phyloP scores from a whole-genome alignment of 2,888 invertebrate species.

The Dasysyrphus albostriatus region DNA sequence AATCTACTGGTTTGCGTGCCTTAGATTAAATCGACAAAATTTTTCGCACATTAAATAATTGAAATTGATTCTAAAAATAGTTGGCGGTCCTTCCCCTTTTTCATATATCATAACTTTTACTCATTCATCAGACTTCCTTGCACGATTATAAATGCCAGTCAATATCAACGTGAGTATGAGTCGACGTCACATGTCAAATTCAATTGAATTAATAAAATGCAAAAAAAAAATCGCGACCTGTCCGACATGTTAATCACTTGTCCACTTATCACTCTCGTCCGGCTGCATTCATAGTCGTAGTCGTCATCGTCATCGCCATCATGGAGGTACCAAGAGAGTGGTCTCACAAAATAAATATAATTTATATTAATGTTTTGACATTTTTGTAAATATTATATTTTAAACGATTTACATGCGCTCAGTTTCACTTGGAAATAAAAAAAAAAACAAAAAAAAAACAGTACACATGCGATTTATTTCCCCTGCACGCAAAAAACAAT shows the following conservation, averaged over 20 bases:
- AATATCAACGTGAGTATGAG: slow-evolving; percentile 9
- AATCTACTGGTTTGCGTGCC: no score
- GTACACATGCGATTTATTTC: slow-evolving; percentile 1
- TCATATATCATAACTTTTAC: background rate
- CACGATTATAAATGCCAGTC: slow-evolving; percentile 17
- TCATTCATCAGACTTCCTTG: background rate
- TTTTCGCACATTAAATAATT: no score
- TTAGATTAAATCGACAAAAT: no score
- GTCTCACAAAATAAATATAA: background rate
- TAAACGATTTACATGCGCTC: slow-evolving; percentile 63
- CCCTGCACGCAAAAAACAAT: slow-evolving; percentile 9
- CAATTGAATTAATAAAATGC: slow-evolving; percentile 19
- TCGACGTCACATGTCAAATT: slow-evolving; percentile 37
- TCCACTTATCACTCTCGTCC: slow-evolving; percentile 58
- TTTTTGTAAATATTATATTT: slow-evolving; percentile 54
- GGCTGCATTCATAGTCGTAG: slow-evolving; percentile 10
- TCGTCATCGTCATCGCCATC: slow-evolving; percentile 3
- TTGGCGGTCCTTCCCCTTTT: background rate
- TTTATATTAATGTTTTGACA: slow-evolving; percentile 26
- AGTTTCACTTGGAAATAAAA: slow-evolving; percentile 31
- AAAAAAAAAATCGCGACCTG: slow-evolving; percentile 23
- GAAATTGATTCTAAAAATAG: no score
- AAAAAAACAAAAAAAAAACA: slow-evolving; percentile 2
- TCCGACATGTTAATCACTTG: slow-evolving; percentile 59
- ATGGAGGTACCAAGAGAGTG: background rate